phyloP scores from a whole-genome alignment of 2,113 vertebrate species.

The Aramus guarauna region DNA sequence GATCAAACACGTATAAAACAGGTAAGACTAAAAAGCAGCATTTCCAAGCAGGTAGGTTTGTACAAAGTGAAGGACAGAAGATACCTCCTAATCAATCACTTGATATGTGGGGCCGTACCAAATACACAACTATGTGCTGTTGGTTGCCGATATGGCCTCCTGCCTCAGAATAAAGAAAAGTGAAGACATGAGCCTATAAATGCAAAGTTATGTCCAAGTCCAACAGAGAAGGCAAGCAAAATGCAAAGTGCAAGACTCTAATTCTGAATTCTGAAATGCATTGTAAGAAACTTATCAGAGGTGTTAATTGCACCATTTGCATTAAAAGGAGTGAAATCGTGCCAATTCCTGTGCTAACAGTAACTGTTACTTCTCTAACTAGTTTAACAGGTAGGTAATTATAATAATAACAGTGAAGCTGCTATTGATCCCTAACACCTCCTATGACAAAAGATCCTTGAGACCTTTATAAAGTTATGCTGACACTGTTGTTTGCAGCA shows the following conservation, averaged over 20 bases:
- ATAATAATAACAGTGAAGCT: not conserved
- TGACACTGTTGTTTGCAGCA: not conserved
- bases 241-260: not conserved
- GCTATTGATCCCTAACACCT: not conserved
- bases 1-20: not conserved
- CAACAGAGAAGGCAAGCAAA: not conserved
- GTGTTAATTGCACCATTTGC: not conserved
- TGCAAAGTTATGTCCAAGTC: not conserved
- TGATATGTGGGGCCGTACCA: not conserved
- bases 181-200: not conserved
- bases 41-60: not conserved
- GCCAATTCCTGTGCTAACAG: not conserved
- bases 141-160: not conserved
- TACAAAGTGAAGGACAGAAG: not conserved
- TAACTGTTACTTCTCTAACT: not conserved
- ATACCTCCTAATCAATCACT: not conserved
- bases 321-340: not conserved
- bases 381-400: not conserved
- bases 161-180: not conserved
- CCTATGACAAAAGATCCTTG: not conserved
- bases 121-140: not conserved
- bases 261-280: not conserved
- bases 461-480: not conserved
- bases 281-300: not conserved
- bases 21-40: not conserved